Base-by-base conservation (phyloP, 2,888 invertebrate species). In the Drosophila gaucha region DNA sequence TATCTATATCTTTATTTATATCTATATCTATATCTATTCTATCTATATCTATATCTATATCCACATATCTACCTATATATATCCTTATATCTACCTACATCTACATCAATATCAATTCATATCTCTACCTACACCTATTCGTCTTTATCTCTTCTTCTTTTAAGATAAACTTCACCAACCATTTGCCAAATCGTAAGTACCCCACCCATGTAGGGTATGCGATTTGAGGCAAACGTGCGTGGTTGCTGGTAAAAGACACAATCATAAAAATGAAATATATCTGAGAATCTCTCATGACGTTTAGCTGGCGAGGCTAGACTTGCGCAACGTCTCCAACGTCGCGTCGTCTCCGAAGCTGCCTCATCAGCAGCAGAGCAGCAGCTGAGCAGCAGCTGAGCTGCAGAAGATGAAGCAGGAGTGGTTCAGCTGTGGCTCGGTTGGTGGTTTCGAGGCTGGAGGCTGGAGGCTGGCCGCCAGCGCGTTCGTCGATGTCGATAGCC, bases 251-350 rank as follows among this genome's bases (percentile, higher is more conserved):
- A 85, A 87, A 83, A 85, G 87, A 85, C 85, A 87, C 85, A 85
- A 85, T 85, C 85, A 85, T 85, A 85, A 85, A 87, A 86, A 86
- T 87, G 85, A 85, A 87, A 87, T 85, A 87, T 85, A 84, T 86
- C 84, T 84, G 87, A 87, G 85, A 85, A 85, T 85, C 85, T 85
- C 73, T 80, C 84, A 86, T 82, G 85, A 79, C 73, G 82, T 64
- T 85, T 59, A 52, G 49, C 67, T 68, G 78, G 77, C 69, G 54
- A 70, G 68, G 77, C 74, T 39, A 60, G 46, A 65, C 74, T 84
- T 84, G 83, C 83, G 86, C 83, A 83, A 86, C 60, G 51, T 51
- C 18, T 46, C 36, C 41, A 41, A 30, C 36, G 39, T 57, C 52
- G 52, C 36, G 39, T 62, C 72, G 56, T 62, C 71, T 73, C 24